Evolutionary conservation across 2,113 vertebrate genomes (phyloP).

Genomic region (Mesembrinibis cayennensis): DNA sequence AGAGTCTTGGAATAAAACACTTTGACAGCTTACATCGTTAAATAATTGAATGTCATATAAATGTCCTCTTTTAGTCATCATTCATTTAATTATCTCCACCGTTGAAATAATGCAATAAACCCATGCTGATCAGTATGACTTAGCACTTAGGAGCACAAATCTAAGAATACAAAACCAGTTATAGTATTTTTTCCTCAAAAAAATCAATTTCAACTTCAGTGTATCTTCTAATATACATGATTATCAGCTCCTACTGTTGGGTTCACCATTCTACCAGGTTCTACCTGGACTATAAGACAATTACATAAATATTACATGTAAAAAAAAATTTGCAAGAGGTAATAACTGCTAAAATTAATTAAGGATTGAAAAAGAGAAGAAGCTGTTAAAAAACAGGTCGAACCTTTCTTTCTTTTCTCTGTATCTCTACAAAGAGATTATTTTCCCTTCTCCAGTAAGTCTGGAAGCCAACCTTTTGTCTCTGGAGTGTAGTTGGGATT

Average conservation of each 20-base stretch:
- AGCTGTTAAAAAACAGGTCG: not conserved
- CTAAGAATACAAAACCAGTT: not conserved
- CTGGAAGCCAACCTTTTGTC: not conserved
- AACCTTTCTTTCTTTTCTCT: not conserved
- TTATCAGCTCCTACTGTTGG: not conserved
- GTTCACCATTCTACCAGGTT: not conserved
- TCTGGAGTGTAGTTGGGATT: not conserved
- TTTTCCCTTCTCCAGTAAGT: not conserved
- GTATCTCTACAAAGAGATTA: not conserved
- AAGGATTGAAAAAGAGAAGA: not conserved
- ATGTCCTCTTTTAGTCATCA: slow-evolving; percentile 33
- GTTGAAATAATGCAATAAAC: slow-evolving; percentile 34
- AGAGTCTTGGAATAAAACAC: slow-evolving; percentile 28
- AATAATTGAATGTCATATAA: slow-evolving; percentile 53
- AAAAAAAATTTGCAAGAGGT: not conserved
- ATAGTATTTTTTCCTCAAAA: not conserved
- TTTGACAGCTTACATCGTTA: slow-evolving; percentile 23
- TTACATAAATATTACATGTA: not conserved
- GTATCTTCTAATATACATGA: not conserved
- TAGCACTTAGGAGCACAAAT: not conserved
- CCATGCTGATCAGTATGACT: slow-evolving; percentile 18
- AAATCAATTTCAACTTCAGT: not conserved
- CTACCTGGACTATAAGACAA: not conserved
- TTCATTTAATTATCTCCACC: slow-evolving; percentile 35
- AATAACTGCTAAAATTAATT: not conserved